A percentile compares a stretch with the other conserved stretches of the same genome.
Conservation (phyloP, 1,140 invertebrate genomes). For the Bombyx mori region DNA sequence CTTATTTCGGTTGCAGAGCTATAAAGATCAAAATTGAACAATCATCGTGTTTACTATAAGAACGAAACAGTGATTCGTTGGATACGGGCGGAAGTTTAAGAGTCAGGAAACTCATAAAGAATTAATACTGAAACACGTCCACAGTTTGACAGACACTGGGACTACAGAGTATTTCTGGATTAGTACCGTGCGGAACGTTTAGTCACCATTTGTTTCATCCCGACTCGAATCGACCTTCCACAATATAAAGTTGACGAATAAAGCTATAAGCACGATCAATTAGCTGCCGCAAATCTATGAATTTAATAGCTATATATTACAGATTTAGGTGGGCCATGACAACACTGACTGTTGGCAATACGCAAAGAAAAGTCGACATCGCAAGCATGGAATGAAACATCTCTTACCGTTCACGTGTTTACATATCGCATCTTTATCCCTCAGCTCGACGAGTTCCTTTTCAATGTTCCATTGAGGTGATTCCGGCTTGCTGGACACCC, state of each 20-base stretch:
- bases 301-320: too few species aligned
- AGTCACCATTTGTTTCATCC: slow-evolving; percentile 46
- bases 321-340: slow-evolving; percentile 2
- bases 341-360: too few species aligned
- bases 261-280: not conserved
- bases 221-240: slow-evolving; percentile 47
- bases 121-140: too few species aligned
- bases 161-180: slow-evolving; percentile 60
- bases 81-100: too few species aligned
- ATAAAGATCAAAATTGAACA: too few species aligned
- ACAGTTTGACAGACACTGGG: not conserved
- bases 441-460: slow-evolving; percentile 47
- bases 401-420: slow-evolving; percentile 60
- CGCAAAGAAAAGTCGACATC: too few species aligned
- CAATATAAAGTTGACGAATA: slow-evolving; percentile 14
- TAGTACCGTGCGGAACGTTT: slow-evolving; percentile 67
- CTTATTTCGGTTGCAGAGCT: too few species aligned
- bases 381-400: not conserved
- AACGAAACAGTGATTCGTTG: too few species aligned
- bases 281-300: not conserved
- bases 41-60: too few species aligned
- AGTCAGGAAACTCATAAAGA: too few species aligned
- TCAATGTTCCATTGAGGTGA: slow-evolving; percentile 54
- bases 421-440: slow-evolving; percentile 49
- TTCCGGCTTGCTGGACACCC: slow-evolving; percentile 53